Percentiles rank a stretch among this genome's conserved stretches.
Evolutionary conservation across 2,888 invertebrate genomes (phyloP).

Genomic region (Leptinotarsa peninsularis): DNA sequence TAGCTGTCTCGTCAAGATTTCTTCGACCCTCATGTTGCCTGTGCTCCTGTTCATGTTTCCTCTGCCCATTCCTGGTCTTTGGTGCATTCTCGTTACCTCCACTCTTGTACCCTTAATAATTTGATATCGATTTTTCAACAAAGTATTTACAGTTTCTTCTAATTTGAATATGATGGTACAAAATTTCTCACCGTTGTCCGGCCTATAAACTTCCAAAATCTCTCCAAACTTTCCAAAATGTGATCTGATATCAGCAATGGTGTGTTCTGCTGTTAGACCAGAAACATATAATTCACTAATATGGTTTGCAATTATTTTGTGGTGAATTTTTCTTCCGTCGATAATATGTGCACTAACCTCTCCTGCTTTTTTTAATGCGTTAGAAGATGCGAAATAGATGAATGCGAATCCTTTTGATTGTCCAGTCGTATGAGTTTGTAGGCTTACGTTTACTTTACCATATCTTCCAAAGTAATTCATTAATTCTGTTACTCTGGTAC

Average conservation of each 20-base stretch:
- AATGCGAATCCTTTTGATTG: constrained; percentile 97
- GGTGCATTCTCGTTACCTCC: constrained; percentile 95
- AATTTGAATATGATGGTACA: constrained; percentile 98
- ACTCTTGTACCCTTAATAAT: constrained; percentile 94
- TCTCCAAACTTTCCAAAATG: constrained; percentile 94
- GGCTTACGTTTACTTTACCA: constrained; percentile 96
- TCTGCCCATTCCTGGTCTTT: constrained; percentile 79
- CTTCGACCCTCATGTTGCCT: too few relatives aligned
- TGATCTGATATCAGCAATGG: constrained; percentile 92
- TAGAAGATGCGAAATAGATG: constrained; percentile 90
- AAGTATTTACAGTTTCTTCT: constrained; percentile 92
- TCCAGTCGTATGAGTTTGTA: constrained; percentile 96
- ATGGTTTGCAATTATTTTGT: constrained; percentile 94
- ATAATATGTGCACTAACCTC: constrained; percentile 90
- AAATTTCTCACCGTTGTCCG: constrained; percentile 97
- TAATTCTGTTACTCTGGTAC: constrained; percentile 94
- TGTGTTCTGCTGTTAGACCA: constrained; percentile 90
- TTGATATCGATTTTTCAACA: constrained; percentile 92
- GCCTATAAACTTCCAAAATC: constrained; percentile 97
- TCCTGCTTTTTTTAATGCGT: constrained; percentile 92
- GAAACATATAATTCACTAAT: constrained; percentile 98
- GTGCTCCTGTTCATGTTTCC: too few relatives aligned
- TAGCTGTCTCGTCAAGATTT: too few relatives aligned
- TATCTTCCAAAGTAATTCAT: constrained; percentile 93
- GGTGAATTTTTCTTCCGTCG: constrained; percentile 95